Evolutionary conservation across 2,888 invertebrate species (phyloP).

Genomic region (Stenolophus ochropezus): DNA sequence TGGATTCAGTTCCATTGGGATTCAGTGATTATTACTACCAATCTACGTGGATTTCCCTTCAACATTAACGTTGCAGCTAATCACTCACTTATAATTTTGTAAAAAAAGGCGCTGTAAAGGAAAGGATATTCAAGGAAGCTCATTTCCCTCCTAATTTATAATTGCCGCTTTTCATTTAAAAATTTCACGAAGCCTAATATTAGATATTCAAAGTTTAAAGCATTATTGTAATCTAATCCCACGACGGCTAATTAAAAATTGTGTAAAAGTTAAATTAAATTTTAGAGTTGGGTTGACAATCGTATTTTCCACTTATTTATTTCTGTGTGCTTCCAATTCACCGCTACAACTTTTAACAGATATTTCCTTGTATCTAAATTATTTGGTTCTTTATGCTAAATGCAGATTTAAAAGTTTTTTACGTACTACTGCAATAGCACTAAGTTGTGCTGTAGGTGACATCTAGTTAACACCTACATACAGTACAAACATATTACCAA

Average conservation of each 20-base stretch:
- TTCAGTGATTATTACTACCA: background rate
- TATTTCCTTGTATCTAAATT: no score
- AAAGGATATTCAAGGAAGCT: background rate
- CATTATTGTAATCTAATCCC: background rate
- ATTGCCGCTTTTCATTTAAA: slow-evolving; percentile 8
- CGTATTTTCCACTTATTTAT: slow-evolving; percentile 7
- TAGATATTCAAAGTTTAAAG: background rate
- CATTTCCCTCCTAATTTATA: background rate
- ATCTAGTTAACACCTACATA: no score
- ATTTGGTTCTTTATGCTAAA: no score
- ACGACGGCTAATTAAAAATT: background rate
- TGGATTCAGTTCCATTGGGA: background rate
- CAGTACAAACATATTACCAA: no score
- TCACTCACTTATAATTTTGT: background rate
- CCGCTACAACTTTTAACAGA: no score
- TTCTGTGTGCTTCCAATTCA: background rate
- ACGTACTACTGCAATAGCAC: no score
- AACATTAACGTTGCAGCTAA: background rate
- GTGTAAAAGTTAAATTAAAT: slow-evolving; percentile 22
- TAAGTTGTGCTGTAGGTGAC: no score
- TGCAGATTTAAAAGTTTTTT: no score
- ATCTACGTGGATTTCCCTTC: background rate
- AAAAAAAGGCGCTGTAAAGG: background rate
- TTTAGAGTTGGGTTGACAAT: slow-evolving; percentile 13
- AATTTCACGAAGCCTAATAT: background rate